Evolutionary conservation across 2,113 vertebrate genomes (phyloP).

Genomic region (Oophaga pumilio): DNA sequence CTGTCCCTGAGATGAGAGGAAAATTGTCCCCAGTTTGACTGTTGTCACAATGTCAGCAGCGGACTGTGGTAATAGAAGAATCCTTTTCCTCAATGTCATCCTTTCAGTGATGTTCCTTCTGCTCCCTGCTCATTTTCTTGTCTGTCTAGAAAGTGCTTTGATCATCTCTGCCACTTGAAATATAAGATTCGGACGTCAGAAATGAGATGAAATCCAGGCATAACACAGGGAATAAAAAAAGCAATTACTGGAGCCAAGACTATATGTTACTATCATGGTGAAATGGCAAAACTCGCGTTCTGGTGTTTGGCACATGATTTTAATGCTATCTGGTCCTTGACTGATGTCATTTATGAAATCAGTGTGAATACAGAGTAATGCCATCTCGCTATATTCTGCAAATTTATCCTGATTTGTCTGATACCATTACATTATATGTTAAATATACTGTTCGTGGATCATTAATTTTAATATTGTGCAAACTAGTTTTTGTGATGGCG

Average conservation of each 20-base stretch:
- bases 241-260: constrained; percentile 51
- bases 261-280: constrained; percentile 51
- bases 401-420: background rate
- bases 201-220: constrained; percentile 58
- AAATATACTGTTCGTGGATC: background rate
- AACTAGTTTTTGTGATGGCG: no score
- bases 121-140: constrained; percentile 54
- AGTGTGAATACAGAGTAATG: background rate
- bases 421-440: no score
- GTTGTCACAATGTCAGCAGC: constrained; percentile 40
- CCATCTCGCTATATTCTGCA: background rate
- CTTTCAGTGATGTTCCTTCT: constrained; percentile 40
- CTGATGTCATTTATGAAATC: constrained; percentile 11
- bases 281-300: constrained; percentile 38
- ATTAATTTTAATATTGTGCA: no score
- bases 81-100: constrained; percentile 52
- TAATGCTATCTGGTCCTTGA: background rate
- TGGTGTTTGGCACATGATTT: constrained; percentile 7
- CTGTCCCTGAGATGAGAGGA: constrained; percentile 29
- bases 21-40: constrained; percentile 4
- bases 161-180: constrained; percentile 58
- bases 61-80: constrained; percentile 31
- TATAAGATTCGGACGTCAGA: constrained; percentile 52
- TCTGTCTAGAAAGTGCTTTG: constrained; percentile 55
- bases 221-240: constrained; percentile 45